Evolutionary conservation across 2,888 invertebrate species (phyloP), one percentile per base, ranked within the genome.

Genomic region (Caenorhabditis macrosperma): DNA sequence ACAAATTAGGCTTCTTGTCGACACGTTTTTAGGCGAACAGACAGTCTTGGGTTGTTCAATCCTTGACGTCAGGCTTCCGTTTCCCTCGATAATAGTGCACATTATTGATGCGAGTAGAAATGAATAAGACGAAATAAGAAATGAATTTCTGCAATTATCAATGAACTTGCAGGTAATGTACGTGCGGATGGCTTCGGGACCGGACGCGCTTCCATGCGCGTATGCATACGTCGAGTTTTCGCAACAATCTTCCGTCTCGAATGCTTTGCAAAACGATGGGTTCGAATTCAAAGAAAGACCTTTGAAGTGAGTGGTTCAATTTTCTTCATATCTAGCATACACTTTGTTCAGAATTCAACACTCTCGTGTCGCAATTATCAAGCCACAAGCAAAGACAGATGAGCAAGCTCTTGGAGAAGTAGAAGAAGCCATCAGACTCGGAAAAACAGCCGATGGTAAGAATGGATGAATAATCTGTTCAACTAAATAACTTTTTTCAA

Each of bases 381-480:
- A 92, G 78, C 97, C 97, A 0, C 96, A 96, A 91, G 95, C 96
- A 0, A 96, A 97, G 91, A 96, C 95, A 85, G 96, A 96, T 90
- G 96, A 96, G 91, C 96, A 96, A 1, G 96, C 96, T 0, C 95
- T 96, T 90, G 94, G 95, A 52, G 97, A 97, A 92, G 96, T 97
- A 69, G 96, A 97, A 91, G 96, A 96, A 91, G 97, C 96, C 0
- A 96, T 99, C 96, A 95, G 95, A 54, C 93, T 96, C 26, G 82
- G 81, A 28, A 75, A 78, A 55, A 72, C 35, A 15, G 74, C 64
- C 2, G 78, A 67, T 17, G 81, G 57, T 59, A 28, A 68, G 22
- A 22, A 15, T 28, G 26, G 7, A 17, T 4, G 69, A 41, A 15
- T 24, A 35, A 12, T 5, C n/a, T n/a, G 4, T 17, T 2, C 17